Evolutionary conservation across 2,888 invertebrate genomes (phyloP).

Genomic region (Microchrysa polita): DNA sequence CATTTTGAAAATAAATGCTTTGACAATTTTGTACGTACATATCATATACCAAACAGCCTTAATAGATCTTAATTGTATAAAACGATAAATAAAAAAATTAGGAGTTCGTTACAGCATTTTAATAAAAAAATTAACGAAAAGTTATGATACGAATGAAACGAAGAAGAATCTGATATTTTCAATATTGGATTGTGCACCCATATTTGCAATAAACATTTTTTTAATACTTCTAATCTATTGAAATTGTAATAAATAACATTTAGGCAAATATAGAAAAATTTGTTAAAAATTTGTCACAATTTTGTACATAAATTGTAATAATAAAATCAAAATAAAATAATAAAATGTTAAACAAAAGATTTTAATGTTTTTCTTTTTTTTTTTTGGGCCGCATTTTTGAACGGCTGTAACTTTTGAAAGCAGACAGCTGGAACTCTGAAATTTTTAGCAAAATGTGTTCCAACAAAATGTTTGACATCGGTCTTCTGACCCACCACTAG

Average conservation of each 20-base stretch:
- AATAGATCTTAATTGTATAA: slow-evolving; percentile 10
- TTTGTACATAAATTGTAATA: slow-evolving; percentile 42
- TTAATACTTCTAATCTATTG: slow-evolving; percentile 19
- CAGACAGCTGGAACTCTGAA: too few species aligned
- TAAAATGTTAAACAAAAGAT: slow-evolving; percentile 9
- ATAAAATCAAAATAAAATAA: slow-evolving; percentile 29
- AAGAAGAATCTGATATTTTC: too few species aligned
- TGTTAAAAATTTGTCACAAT: slow-evolving; percentile 43
- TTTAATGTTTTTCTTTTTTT: too few species aligned
- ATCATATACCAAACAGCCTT: slow-evolving; percentile 36
- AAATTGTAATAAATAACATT: slow-evolving; percentile 28
- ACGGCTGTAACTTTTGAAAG: too few species aligned
- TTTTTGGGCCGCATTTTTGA: too few species aligned
- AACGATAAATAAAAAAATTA: not conserved
- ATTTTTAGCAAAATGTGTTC: too few species aligned
- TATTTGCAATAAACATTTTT: slow-evolving; percentile 1
- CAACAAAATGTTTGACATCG: too few species aligned
- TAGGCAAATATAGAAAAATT: slow-evolving; percentile 13
- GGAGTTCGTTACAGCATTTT: not conserved
- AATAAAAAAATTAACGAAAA: not conserved
- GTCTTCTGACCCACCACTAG: too few species aligned
- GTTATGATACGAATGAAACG: too few species aligned
- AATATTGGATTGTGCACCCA: too few species aligned
- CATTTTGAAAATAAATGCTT: not conserved
- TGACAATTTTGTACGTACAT: slow-evolving; percentile 20